Evolutionary conservation across 2,113 vertebrate genomes (phyloP).

Genomic region (Phrynosoma blainvillii): DNA sequence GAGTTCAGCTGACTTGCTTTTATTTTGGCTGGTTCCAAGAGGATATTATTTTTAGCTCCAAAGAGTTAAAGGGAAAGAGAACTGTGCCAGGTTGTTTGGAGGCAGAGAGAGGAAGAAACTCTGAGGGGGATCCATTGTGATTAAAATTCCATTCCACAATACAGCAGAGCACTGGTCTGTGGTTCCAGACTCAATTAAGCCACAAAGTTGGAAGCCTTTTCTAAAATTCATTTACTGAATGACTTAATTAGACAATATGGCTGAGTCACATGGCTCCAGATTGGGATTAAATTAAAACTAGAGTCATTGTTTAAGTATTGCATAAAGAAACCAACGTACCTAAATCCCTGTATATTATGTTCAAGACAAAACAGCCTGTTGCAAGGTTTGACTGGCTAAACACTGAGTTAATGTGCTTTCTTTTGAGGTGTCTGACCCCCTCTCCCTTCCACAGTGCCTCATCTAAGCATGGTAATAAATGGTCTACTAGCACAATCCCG

Average conservation of each 20-base stretch:
- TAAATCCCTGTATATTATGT: slow-evolving; percentile 34
- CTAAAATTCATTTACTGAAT: slow-evolving; percentile 57
- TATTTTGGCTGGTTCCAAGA: slow-evolving; percentile 64
- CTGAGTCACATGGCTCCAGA: slow-evolving; percentile 32
- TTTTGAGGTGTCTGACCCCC: background rate
- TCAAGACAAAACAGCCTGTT: slow-evolving; percentile 6
- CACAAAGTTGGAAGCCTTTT: slow-evolving; percentile 56
- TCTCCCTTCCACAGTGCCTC: slow-evolving; percentile 5
- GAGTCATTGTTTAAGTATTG: slow-evolving; percentile 46
- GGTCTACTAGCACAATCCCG: slow-evolving; percentile 12
- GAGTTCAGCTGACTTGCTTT: slow-evolving; percentile 50
- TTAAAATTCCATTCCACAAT: slow-evolving; percentile 69
- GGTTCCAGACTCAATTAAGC: slow-evolving; percentile 55
- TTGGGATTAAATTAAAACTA: slow-evolving; percentile 54
- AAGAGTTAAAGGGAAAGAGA: slow-evolving; percentile 76
- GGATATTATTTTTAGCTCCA: slow-evolving; percentile 78
- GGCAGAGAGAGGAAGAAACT: slow-evolving; percentile 62
- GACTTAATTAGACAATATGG: slow-evolving; percentile 64
- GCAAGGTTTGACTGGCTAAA: background rate
- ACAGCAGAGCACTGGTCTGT: slow-evolving; percentile 46
- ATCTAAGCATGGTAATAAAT: slow-evolving; percentile 44
- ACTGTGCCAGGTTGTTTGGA: slow-evolving; percentile 73
- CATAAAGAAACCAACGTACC: slow-evolving; percentile 45
- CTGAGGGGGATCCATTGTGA: slow-evolving; percentile 51
- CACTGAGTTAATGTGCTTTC: background rate